phyloP scores from a whole-genome alignment of 1,140 invertebrate genomes.

The Paraescarpia echinospica region DNA sequence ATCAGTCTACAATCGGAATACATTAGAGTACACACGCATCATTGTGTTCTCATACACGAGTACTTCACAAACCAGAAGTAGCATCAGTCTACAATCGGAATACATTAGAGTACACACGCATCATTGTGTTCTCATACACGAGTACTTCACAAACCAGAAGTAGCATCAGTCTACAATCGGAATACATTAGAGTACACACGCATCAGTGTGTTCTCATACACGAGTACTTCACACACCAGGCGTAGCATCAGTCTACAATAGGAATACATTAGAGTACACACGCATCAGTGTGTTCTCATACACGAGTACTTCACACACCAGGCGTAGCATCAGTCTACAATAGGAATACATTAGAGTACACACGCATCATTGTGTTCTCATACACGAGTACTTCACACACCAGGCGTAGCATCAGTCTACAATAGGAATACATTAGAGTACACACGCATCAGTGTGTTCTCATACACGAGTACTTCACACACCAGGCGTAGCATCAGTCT shows the following conservation, averaged over 20 bases:
- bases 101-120: conserved; percentile 2
- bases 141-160: background rate
- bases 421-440: conserved; percentile 19
- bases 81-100: conserved; percentile 62
- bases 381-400: conserved; percentile 83
- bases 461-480: background rate
- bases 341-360: background rate
- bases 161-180: background rate
- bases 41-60: conserved; percentile 78
- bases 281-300: background rate
- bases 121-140: background rate
- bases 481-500: background rate
- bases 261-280: conserved; percentile 7
- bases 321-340: background rate
- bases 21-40: background rate
- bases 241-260: conserved; percentile 68
- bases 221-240: conserved; percentile 82
- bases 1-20: conserved; percentile 61
- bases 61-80: conserved; percentile 82
- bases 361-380: conserved; percentile 68
- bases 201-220: conserved; percentile 72
- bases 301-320: background rate
- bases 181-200: background rate
- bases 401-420: conserved; percentile 72
- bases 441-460: background rate